Evolutionary conservation across 2,797 vertebrate species (phyloP), one percentile per base, ranked within the genome.

Genomic region (Hippoglossus hippoglossus): DNA sequence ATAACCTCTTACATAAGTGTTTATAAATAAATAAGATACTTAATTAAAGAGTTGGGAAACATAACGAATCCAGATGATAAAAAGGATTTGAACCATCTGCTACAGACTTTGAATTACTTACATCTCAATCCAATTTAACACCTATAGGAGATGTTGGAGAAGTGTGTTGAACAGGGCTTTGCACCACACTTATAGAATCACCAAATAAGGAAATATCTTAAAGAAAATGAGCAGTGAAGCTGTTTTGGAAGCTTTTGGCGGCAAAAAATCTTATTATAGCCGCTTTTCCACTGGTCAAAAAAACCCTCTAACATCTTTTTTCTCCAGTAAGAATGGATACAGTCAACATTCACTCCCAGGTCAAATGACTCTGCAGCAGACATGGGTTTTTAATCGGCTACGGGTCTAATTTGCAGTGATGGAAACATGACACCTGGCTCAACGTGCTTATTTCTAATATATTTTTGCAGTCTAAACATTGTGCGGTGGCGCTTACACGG

Each of bases 91-190:
- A 63, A 55, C 18, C 16, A 44, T 53, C 25, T 47, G 4, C 8
- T 44, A 11, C 7, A 13, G 39, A 31, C 3, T 21, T 57, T 53
- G 51, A 41, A 46, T 50, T 58, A 11, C 72, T 34, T 39, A 56
- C 13, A 67, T 58, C 21, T 52, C 19, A 39, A 54, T 55, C 28
- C 12, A 50, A 46, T 6, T 61, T 1, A 44, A 39, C 26, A 57
- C 8, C 34, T 46, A 46, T 9, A 24, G 25, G 31, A 57, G 13
- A 75, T 34, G 57, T 28, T 24, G 46, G 41, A 16, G 41, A 13
- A 44, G 46, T 22, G 15, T 63, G 51, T 64, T 34, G 31, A 36
- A 56, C 44, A 39, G 39, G 31, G 25, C 13, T 65, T 25, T 55
- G 21, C 44, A 60, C 19, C 46, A 65, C 2, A 24, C 61, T 21